These are phyloP conservation scores for Acrocyrtus sp. DNA, from an alignment of 2,888 invertebrate species.

Conservation along the genomic window DNA sequence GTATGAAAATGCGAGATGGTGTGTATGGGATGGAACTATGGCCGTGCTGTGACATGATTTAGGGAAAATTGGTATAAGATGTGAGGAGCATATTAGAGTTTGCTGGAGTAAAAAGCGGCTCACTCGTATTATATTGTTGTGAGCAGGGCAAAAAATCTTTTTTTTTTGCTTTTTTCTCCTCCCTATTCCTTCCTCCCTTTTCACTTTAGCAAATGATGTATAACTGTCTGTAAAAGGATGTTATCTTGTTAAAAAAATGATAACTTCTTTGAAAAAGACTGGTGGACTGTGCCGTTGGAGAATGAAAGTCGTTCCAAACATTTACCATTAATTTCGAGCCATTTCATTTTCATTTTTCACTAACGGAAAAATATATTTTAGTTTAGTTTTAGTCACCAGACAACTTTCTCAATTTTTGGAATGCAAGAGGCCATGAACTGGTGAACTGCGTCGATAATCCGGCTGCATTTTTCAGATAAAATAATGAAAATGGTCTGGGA, in stretches of 20 bases:
- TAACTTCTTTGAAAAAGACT: neutral
- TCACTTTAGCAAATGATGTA: constrained; percentile 24
- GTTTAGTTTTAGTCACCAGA: too few relatives aligned
- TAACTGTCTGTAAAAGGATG: constrained; percentile 34
- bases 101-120: neutral
- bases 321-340: constrained; percentile 18
- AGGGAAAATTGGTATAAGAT: constrained; percentile 27
- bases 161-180: neutral
- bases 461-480: too few relatives aligned
- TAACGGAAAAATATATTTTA: too few relatives aligned
- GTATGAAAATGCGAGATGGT: too few relatives aligned
- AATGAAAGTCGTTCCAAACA: neutral
- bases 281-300: too few relatives aligned
- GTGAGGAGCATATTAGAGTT: constrained; percentile 31
- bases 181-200: constrained; percentile 1
- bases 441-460: too few relatives aligned
- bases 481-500: neutral
- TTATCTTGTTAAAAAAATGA: constrained; percentile 27
- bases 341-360: neutral
- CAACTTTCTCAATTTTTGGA: too few relatives aligned
- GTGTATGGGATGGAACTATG: too few relatives aligned
- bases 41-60: neutral
- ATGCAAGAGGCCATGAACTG: too few relatives aligned
- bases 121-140: too few relatives aligned
- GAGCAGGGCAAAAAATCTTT: too few relatives aligned